Conservation (phyloP, 2,113 vertebrate genomes). For the Leucoraja erinaceus region DNA sequence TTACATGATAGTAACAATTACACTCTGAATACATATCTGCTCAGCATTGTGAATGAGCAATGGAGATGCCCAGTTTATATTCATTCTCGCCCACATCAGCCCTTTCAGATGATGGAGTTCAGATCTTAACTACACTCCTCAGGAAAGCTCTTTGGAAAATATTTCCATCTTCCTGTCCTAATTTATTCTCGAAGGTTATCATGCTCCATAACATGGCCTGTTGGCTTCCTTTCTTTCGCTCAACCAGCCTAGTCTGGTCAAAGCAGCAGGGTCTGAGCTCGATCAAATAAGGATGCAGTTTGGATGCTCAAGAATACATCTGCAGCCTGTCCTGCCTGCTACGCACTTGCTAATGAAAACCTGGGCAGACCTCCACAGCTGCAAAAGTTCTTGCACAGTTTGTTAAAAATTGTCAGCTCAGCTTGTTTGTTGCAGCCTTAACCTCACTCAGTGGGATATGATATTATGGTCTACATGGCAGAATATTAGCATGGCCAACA, state of each 20-base stretch:
- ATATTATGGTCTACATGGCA: neutral
- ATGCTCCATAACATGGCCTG: neutral
- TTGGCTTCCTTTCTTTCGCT: neutral
- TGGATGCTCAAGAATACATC: neutral
- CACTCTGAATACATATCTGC: neutral
- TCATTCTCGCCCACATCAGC: too few relatives aligned
- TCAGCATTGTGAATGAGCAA: too few relatives aligned
- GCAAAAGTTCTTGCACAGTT: neutral
- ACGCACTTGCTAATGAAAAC: neutral
- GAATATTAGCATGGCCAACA: too few relatives aligned
- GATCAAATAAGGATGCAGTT: neutral
- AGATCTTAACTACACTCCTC: too few relatives aligned
- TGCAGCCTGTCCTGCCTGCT: neutral
- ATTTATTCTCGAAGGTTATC: neutral
- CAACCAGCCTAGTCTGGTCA: neutral
- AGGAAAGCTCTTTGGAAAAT: neutral
- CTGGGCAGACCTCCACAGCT: neutral
- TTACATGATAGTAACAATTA: neutral
- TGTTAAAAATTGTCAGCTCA: slow-evolving; percentile 3
- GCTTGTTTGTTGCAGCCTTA: neutral
- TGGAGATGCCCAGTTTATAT: neutral
- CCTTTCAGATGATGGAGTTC: neutral
- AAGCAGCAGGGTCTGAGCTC: neutral
- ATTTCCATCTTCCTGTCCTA: neutral
- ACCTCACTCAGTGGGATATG: neutral